Conservation (phyloP, 64 coral and sea anemone species). For the Trachythela sp. region DNA sequence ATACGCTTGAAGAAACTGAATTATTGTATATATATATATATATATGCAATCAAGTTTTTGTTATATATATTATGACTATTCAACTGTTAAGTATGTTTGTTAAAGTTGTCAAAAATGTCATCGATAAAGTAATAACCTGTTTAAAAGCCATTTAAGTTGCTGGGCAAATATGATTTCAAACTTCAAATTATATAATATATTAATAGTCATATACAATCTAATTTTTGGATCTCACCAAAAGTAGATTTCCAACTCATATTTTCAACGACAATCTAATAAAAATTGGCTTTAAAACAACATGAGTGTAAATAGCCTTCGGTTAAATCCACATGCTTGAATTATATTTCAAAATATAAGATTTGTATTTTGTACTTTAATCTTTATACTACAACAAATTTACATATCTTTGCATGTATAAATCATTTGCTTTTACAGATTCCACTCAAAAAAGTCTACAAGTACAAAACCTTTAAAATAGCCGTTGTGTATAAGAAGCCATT, state of each 20-base stretch:
- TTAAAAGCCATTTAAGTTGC: neutral
- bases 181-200: neutral
- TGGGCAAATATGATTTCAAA: neutral
- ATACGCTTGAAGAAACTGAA: too few species aligned
- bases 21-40: neutral
- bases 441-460: neutral
- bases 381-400: slow-evolving; percentile 9
- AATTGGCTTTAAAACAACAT: neutral
- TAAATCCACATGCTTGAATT: neutral
- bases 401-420: neutral
- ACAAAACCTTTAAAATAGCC: neutral
- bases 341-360: neutral
- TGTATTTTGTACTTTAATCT: neutral
- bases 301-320: neutral
- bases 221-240: neutral
- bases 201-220: neutral
- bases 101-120: neutral
- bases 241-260: neutral
- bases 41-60: neutral
- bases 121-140: neutral
- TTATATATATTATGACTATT: neutral
- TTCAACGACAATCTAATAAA: neutral
- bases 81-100: neutral
- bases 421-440: neutral
- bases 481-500: neutral